A percentile compares a stretch with the other conserved stretches of the same genome.
phyloP scores from a whole-genome alignment of 2,797 vertebrate species.

The Bovichtus diacanthus region DNA sequence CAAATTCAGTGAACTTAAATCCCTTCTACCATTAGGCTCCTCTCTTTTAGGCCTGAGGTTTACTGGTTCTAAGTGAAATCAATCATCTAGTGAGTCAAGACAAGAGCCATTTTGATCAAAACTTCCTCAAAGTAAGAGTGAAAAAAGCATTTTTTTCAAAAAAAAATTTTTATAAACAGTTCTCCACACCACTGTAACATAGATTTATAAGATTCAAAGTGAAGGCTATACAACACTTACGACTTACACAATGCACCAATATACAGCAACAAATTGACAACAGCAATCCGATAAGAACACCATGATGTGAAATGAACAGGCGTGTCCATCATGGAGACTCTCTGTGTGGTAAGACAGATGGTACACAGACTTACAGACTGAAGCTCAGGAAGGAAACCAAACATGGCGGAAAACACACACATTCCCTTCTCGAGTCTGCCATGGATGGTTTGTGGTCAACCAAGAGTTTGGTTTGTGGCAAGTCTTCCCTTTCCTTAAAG shows the following conservation, averaged over 20 bases:
- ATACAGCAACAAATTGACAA: slow-evolving; percentile 29
- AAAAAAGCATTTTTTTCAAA: slow-evolving; percentile 16
- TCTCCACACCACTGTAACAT: neutral
- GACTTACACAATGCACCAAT: slow-evolving; percentile 18
- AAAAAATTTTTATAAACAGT: neutral
- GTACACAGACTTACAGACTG: slow-evolving; percentile 64
- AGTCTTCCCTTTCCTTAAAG: slow-evolving; percentile 48
- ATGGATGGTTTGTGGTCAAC: slow-evolving; percentile 73
- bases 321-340: slow-evolving; percentile 46
- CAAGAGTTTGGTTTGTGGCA: slow-evolving; percentile 71
- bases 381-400: slow-evolving; percentile 69
- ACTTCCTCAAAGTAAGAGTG: slow-evolving; percentile 13
- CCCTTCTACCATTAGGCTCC: neutral
- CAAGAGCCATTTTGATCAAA: slow-evolving; percentile 27
- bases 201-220: neutral
- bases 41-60: neutral
- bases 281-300: slow-evolving; percentile 33
- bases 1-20: slow-evolving; percentile 22
- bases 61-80: slow-evolving; percentile 26
- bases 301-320: slow-evolving; percentile 38
- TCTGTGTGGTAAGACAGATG: slow-evolving; percentile 70
- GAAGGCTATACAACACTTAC: neutral
- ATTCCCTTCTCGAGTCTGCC: slow-evolving; percentile 32
- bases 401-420: slow-evolving; percentile 69
- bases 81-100: slow-evolving; percentile 40